Evolutionary conservation across 2,113 vertebrate species (phyloP).

Genomic region (Heteronetta atricapilla): DNA sequence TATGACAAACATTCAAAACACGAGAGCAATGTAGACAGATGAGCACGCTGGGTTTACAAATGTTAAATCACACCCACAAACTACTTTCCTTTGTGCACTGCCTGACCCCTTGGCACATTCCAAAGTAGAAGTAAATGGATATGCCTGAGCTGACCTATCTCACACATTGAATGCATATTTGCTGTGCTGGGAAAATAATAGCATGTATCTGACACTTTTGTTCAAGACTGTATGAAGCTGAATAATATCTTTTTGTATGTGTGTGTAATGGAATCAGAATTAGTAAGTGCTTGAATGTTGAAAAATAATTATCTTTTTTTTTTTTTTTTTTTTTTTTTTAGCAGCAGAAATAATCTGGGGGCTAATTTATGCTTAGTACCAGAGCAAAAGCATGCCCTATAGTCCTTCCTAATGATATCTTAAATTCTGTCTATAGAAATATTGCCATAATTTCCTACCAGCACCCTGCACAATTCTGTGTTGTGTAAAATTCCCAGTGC

Average conservation of each 20-base stretch:
- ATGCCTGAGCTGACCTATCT: background rate
- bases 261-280: background rate
- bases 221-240: background rate
- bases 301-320: background rate
- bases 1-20: background rate
- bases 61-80: background rate
- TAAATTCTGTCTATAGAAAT: background rate
- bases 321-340: background rate
- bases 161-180: background rate
- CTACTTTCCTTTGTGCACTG: background rate
- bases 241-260: background rate
- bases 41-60: background rate
- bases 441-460: background rate
- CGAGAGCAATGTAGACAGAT: conserved; percentile 5
- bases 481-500: background rate
- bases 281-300: background rate
- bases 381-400: background rate
- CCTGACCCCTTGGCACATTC: background rate
- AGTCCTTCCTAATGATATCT: background rate
- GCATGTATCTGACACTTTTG: background rate
- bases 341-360: background rate
- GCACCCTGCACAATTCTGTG: background rate
- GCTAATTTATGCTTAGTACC: background rate
- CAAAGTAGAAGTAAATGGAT: background rate
- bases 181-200: background rate